A percentile compares a stretch with the other conserved stretches of the same genome.
phyloP scores from a whole-genome alignment of 2,113 vertebrate species.

The Perccottus glenii region DNA sequence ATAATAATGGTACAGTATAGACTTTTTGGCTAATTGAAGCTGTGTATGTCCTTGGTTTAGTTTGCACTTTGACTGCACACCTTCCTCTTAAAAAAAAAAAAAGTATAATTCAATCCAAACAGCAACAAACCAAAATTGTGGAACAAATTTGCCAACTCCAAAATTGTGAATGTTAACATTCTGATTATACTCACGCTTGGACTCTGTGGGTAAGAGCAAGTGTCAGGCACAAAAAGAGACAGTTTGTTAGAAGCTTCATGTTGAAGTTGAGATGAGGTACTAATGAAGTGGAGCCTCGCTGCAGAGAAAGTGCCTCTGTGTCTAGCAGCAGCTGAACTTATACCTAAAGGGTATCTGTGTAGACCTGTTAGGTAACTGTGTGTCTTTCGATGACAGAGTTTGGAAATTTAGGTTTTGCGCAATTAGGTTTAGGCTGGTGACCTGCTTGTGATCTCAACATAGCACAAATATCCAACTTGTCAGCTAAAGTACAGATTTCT shows the following conservation, averaged over 20 bases:
- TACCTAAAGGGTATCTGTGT: slow-evolving; percentile 18
- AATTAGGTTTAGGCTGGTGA: slow-evolving; percentile 14
- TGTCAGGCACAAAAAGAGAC: slow-evolving; percentile 50
- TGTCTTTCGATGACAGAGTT: slow-evolving; percentile 27
- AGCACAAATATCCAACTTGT: background rate
- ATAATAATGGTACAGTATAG: too few species aligned
- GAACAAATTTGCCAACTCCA: background rate
- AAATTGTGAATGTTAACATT: background rate
- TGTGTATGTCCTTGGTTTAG: too few species aligned
- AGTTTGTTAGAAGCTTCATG: slow-evolving; percentile 62
- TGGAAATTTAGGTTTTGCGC: slow-evolving; percentile 50
- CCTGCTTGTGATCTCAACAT: background rate
- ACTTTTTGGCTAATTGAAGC: too few species aligned
- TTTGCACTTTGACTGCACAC: background rate
- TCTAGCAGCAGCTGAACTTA: slow-evolving; percentile 12
- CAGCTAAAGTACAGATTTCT: background rate
- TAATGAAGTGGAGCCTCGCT: slow-evolving; percentile 11
- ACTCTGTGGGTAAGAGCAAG: slow-evolving; percentile 40
- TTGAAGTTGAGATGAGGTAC: slow-evolving; percentile 21
- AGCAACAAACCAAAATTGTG: background rate
- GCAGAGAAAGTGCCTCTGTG: slow-evolving; percentile 14
- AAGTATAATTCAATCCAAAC: background rate
- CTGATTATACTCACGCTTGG: slow-evolving; percentile 66
- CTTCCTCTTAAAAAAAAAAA: too few species aligned
- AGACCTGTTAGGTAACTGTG: slow-evolving; percentile 26